Conservation (phyloP, 2,888 invertebrate species). For the Megaustenia siamemsis region DNA sequence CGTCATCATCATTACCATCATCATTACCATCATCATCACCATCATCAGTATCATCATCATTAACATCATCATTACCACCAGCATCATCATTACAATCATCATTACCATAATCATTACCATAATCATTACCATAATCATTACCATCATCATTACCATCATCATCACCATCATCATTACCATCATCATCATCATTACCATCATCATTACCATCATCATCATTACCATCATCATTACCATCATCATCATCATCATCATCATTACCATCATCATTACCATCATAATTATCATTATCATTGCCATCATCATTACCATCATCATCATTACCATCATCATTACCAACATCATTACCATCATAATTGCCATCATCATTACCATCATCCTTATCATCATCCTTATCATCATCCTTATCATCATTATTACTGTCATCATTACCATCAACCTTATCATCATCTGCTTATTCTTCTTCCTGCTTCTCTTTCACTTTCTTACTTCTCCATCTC, state of each 20-base stretch:
- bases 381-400: background rate
- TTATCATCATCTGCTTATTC: too few species aligned
- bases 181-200: conserved; percentile 31
- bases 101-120: conserved; percentile 11
- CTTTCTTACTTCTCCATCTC: too few species aligned
- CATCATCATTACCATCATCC: background rate
- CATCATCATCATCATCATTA: conserved; percentile 33
- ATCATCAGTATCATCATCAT: background rate
- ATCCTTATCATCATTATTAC: background rate
- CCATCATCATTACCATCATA: conserved; percentile 1
- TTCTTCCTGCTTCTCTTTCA: too few species aligned
- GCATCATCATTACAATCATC: conserved; percentile 27
- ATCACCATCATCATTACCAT: conserved; percentile 22
- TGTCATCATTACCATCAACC: too few species aligned
- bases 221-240: conserved; percentile 51
- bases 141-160: conserved; percentile 22
- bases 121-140: conserved; percentile 26
- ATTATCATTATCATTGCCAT: background rate
- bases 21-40: conserved; percentile 6
- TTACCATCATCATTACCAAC: background rate
- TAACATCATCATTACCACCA: conserved; percentile 9
- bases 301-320: background rate
- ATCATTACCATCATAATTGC: background rate
- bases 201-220: conserved; percentile 46
- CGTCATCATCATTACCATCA: conserved; percentile 9